Conservation (phyloP, 2,113 vertebrate genomes). For the Condylura cristata region DNA sequence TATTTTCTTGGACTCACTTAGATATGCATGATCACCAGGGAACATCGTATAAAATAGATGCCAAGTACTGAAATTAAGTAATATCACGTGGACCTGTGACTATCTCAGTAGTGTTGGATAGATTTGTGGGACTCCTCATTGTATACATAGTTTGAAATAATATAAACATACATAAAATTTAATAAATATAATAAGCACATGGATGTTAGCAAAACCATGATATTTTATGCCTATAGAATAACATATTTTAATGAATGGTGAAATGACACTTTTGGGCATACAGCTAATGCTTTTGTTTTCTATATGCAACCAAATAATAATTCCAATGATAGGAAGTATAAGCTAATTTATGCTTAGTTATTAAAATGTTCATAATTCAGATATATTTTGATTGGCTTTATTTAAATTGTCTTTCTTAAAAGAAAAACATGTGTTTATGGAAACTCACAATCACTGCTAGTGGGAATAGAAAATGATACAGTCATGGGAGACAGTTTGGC, state of each 20-base stretch:
- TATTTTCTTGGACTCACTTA: not conserved
- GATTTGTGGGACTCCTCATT: not conserved
- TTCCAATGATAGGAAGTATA: not conserved
- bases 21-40: not conserved
- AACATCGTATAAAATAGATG: not conserved
- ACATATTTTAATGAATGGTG: not conserved
- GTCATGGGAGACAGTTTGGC: not conserved
- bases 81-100: not conserved
- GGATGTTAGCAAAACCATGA: not conserved
- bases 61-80: not conserved
- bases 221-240: not conserved
- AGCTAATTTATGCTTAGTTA: not conserved
- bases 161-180: not conserved
- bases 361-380: not conserved
- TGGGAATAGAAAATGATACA: not conserved
- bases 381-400: not conserved
- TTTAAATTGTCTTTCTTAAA: conserved; percentile 19
- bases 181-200: not conserved
- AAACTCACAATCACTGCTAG: not conserved
- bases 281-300: not conserved
- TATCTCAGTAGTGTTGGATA: not conserved
- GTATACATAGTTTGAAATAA: not conserved
- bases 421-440: not conserved
- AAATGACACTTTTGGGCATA: not conserved
- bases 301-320: not conserved